Evolutionary conservation across 2,113 vertebrate genomes (phyloP).

Genomic region (Catagonus wagneri): DNA sequence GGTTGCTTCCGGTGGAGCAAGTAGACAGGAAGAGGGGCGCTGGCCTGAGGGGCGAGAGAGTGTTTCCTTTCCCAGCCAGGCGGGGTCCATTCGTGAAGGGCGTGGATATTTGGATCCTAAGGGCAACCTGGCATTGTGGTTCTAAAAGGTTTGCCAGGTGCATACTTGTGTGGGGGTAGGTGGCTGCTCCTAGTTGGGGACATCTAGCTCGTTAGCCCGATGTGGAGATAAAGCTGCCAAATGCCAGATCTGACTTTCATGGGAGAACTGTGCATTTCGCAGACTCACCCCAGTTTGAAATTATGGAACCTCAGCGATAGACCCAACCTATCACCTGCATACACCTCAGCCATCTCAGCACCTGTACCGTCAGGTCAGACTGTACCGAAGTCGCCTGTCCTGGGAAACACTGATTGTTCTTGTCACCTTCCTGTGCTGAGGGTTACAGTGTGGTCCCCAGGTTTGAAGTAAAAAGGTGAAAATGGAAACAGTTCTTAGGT

Average conservation of each 20-base stretch:
- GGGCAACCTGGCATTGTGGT: background rate
- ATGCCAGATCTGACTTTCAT: background rate
- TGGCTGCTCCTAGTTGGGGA: background rate
- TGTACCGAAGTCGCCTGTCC: background rate
- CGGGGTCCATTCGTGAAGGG: background rate
- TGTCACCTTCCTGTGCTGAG: background rate
- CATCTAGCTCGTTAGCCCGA: background rate
- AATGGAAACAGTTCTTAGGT: background rate
- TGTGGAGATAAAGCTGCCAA: background rate
- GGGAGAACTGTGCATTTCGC: background rate
- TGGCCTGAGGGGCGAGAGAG: rapidly evolving
- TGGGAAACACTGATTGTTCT: background rate
- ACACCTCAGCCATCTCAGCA: background rate
- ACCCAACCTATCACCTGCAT: background rate
- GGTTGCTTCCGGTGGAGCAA: background rate
- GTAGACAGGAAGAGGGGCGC: background rate
- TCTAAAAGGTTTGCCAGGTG: background rate
- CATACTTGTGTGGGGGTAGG: background rate
- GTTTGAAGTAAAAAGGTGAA: background rate
- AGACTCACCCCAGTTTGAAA: background rate
- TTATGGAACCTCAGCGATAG: background rate
- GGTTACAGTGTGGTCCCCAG: background rate
- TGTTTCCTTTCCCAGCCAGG: background rate
- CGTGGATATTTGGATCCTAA: background rate
- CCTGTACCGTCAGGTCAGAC: background rate